Base-by-base conservation (phyloP, 2,888 invertebrate species). In the Nomada ferruginata region DNA sequence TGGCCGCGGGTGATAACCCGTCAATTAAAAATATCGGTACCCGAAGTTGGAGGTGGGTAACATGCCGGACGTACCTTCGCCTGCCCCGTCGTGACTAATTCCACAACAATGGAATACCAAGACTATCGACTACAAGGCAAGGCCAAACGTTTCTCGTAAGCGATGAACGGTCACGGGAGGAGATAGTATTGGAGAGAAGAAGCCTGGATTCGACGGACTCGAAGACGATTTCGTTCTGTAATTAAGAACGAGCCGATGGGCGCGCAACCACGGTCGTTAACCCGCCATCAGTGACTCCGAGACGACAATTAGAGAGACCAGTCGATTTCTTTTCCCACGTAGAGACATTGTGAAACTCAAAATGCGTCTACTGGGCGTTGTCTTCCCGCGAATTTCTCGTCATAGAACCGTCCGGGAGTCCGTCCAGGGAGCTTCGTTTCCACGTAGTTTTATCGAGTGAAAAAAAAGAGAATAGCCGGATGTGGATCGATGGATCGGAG, bases 41-140 rank as follows among this genome's bases (percentile, higher is more conserved):
- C 79, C 64, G 52, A 52, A 64, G 76, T 85, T 68, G 81, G 74
- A 70, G 15, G 23, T 55, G 78, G 13, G 59, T 50, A 63, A 61
- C 73, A 60, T 79, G 73, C 75, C 71, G 78, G 71, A 81, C 71
- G 66, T 63, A 70, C 66, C 77, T 66, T 59, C 72, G 29, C 61
- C 18, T 59, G 65, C 36, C 5, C 60, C 66, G 57, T 53, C 82
- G 72, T 87, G 85, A 88, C 77, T 85, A 87, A 89, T 89, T 83
- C 83, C 61, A 20, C 73, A 68, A 84, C 79, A 77, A 87, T 87
- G 78, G 80, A 76, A 87, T 89, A 66, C 73, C 66, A 85, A 79
- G 76, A 79, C 52, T 36, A 70, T 84, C 78, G 73, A 70, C 70
- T 76, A 69, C 59, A 66, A 72, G 73, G 74, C 71, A 76, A 78